Evolutionary conservation across 1,140 invertebrate genomes (phyloP).

Genomic region (Halyomorpha halys): DNA sequence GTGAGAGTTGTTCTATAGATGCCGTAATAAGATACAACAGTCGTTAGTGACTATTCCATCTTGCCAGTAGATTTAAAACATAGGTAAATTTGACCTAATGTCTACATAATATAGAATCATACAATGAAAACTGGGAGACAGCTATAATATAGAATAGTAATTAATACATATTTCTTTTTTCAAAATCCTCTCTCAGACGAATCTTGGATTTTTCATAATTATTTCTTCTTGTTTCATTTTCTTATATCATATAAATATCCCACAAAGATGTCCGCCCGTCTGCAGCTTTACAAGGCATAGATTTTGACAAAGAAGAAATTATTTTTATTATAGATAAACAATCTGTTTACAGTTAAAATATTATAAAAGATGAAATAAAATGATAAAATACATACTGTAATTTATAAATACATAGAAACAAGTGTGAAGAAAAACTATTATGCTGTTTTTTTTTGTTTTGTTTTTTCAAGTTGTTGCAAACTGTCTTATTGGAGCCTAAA

Average conservation of each 20-base stretch:
- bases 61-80: slow-evolving; percentile 15
- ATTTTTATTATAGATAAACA: slow-evolving; percentile 4
- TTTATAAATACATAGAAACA: slow-evolving; percentile 11
- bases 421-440: not conserved
- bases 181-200: slow-evolving; percentile 28
- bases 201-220: slow-evolving; percentile 21
- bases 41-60: not conserved
- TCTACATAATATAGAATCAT: slow-evolving; percentile 24
- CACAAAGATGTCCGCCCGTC: slow-evolving; percentile 24
- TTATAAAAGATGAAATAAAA: slow-evolving; percentile 15
- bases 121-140: slow-evolving; percentile 22
- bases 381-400: slow-evolving; percentile 12
- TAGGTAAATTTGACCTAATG: slow-evolving; percentile 12
- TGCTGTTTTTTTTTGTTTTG: slow-evolving; percentile 3
- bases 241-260: slow-evolving; percentile 18
- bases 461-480: slow-evolving; percentile 23
- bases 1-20: no score
- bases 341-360: slow-evolving; percentile 9
- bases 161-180: slow-evolving; percentile 25
- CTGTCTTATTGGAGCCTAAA: slow-evolving; percentile 28
- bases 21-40: not conserved
- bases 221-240: not conserved
- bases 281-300: slow-evolving; percentile 26
- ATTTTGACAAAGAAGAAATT: slow-evolving; percentile 23
- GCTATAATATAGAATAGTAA: slow-evolving; percentile 21